These are phyloP conservation scores for Hemibagrus guttatus DNA, from an alignment of 2,797 vertebrate genomes.

Conservation along the genomic window DNA sequence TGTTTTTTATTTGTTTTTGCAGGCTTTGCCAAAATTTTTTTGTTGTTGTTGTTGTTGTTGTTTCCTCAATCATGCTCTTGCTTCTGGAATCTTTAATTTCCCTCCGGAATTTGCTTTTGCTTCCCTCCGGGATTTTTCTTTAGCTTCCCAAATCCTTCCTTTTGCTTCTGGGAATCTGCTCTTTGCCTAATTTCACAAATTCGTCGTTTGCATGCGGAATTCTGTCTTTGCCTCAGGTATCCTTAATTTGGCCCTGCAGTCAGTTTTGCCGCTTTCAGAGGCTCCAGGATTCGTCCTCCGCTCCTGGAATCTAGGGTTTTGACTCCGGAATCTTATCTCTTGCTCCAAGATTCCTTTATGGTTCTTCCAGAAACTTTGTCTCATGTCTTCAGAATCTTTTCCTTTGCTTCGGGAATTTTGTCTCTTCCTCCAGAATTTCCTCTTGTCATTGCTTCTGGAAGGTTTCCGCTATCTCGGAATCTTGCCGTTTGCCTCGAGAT, in stretches of 20 bases:
- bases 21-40: neutral
- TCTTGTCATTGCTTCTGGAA: too few species aligned
- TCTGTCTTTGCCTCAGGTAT: neutral
- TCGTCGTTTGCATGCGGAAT: neutral
- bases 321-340: neutral
- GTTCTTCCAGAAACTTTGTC: neutral
- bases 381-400: neutral
- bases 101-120: neutral
- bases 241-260: neutral
- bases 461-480: neutral
- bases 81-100: neutral
- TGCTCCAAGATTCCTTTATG: neutral
- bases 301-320: too few species aligned
- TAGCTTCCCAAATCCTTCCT: neutral
- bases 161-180: neutral
- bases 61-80: neutral
- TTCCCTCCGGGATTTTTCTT: neutral
- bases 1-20: slow-evolving; percentile 1
- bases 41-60: neutral
- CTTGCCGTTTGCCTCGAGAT: neutral
- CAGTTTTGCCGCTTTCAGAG: neutral
- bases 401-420: neutral
- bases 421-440: neutral
- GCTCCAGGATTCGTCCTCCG: neutral
- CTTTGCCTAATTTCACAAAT: neutral